Evolutionary conservation across 2,888 invertebrate species (phyloP).

Genomic region (Hydroisotoma schaefferi): DNA sequence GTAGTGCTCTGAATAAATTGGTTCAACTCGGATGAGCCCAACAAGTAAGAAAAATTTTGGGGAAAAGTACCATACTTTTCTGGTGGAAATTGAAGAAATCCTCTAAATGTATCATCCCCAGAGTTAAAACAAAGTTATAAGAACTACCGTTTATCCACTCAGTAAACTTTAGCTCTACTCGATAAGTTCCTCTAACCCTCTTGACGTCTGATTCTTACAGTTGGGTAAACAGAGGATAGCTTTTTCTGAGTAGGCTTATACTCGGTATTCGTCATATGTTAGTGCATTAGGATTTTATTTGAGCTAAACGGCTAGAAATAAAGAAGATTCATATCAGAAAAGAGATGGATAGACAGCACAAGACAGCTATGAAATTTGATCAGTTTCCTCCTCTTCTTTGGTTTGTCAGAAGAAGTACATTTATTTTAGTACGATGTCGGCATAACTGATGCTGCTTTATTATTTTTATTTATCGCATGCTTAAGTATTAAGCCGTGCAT

Average conservation of each 20-base stretch:
- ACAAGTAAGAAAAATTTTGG: neutral
- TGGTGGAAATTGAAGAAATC: neutral
- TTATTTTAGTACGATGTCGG: too few species aligned
- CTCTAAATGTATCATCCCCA: neutral
- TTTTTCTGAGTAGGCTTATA: too few species aligned
- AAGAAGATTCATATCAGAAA: neutral
- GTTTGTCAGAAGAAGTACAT: too few species aligned
- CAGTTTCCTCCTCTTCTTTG: neutral
- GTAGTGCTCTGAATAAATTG: too few species aligned
- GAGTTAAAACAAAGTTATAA: neutral
- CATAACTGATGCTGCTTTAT: too few species aligned
- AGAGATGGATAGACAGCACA: slow-evolving; percentile 3
- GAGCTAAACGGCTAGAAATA: too few species aligned
- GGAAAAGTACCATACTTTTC: neutral
- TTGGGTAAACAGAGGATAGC: neutral
- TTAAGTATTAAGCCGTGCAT: too few species aligned
- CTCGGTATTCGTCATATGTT: too few species aligned
- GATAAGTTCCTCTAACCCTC: neutral
- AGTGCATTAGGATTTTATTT: too few species aligned
- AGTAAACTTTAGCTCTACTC: neutral
- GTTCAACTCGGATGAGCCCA: neutral
- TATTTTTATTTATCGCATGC: too few species aligned
- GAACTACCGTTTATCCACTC: neutral
- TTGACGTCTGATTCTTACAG: slow-evolving; percentile 1
- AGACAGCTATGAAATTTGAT: slow-evolving; percentile 11